Evolutionary conservation across 1,140 invertebrate genomes (phyloP).

Genomic region (Notospermus geniculatus): DNA sequence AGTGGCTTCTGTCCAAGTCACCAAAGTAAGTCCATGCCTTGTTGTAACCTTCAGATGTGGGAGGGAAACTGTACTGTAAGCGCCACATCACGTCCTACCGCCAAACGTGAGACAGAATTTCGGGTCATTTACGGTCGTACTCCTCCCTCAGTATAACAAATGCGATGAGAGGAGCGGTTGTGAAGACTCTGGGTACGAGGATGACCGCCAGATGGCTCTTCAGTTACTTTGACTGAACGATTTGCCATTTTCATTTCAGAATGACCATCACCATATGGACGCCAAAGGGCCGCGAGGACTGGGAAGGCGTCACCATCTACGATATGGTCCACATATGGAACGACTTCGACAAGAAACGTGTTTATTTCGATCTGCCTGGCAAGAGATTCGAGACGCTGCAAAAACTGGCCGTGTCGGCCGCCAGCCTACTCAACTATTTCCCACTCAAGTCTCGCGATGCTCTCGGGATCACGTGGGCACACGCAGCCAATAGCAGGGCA

Average conservation of each 20-base stretch:
- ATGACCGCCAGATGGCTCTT: too few relatives aligned
- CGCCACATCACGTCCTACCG: neutral
- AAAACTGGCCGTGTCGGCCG: constrained; percentile 15
- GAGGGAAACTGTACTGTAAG: neutral
- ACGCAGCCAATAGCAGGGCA: constrained; percentile 12
- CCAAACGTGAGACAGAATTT: neutral
- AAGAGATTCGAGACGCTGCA: constrained; percentile 14
- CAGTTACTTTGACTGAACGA: too few relatives aligned
- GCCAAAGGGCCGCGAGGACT: neutral
- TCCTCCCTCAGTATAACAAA: too few relatives aligned
- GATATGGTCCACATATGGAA: constrained; percentile 12
- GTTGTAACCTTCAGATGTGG: neutral
- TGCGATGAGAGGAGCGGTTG: too few relatives aligned
- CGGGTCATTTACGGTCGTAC: too few relatives aligned
- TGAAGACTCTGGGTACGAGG: too few relatives aligned
- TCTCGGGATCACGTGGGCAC: constrained; percentile 21
- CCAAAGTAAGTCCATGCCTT: neutral
- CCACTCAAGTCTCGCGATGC: constrained; percentile 13
- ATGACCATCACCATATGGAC: neutral
- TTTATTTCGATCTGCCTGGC: constrained; percentile 22
- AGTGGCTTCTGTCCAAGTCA: constrained; percentile 33
- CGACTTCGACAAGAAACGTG: constrained; percentile 16
- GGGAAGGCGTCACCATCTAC: neutral
- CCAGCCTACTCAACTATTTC: constrained; percentile 22
- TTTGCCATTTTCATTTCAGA: constrained; percentile 3